Evolutionary conservation across 1,140 invertebrate genomes (phyloP), one percentile per base, ranked within the genome.

Genomic region (Augochlora pura): DNA sequence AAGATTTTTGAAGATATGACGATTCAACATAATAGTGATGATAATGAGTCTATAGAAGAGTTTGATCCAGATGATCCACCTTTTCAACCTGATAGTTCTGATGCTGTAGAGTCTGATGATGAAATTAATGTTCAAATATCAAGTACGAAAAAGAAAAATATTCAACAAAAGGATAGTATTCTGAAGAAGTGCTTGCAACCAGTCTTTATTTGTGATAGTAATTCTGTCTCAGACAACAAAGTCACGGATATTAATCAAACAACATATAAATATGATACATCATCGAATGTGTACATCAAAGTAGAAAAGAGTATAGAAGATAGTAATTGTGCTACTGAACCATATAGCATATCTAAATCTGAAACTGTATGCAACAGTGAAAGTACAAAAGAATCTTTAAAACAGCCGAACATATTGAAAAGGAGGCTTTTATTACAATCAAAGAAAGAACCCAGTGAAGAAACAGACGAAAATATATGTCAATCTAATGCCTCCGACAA

Each of bases 11-110:
- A 88, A 62, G 81, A 83, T 9, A 25, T 79, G 1, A 27, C 18
- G n/a, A 52, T 49, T 27, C 7, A 65, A 27, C 57, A 65, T 23
- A 67, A 82, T 32, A 88, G 83, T 27, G 89, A 90, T 25, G 90
- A 89, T 46, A 89, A 90, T 72, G 91, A 92, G 54, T 91, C 91
- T 0, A 89, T 91, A 32, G 91, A 93, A 80, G 92, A 93, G 81
- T 93, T 92, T 66, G 92, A 93, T 87, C 92, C 92, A 1, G 91
- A 92, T 46, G 89, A 92, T 86, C 85, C 88, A 25, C 75, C 85
- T 0, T 88, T 87, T 71, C 84, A 89, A 46, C 79, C 80, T 18
- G 89, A 89, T 25, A 83, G 57, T 14, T 86, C 83, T 5, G 89
- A 90, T 74, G 67, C 18, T 21, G 65, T 32, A 4, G 83, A 86